Conservation (phyloP, 1,140 invertebrate genomes). For the Meteorus sp. region DNA sequence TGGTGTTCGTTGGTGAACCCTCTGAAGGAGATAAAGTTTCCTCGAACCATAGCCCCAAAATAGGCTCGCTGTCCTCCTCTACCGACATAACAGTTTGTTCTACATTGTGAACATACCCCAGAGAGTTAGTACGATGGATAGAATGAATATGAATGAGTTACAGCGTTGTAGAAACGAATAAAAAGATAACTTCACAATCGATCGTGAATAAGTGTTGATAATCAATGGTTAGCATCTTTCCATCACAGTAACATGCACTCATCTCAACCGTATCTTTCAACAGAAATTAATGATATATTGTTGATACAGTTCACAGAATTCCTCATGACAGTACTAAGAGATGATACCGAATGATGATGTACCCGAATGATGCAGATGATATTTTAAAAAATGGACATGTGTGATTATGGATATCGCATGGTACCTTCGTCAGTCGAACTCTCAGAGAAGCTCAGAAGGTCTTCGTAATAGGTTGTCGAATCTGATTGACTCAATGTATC, state of each 20-base stretch:
- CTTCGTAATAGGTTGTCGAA: constrained; percentile 91
- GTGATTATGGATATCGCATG: background rate
- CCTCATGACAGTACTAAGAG: too few relatives aligned
- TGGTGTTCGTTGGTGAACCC: constrained; percentile 50
- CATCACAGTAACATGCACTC: too few relatives aligned
- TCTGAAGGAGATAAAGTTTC: constrained; percentile 84
- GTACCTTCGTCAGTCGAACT: constrained; percentile 84
- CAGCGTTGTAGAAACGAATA: constrained; percentile 29
- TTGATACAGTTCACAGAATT: too few relatives aligned
- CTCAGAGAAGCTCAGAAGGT: constrained; percentile 87
- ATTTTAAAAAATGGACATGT: too few relatives aligned
- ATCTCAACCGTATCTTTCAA: too few relatives aligned
- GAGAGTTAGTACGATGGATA: constrained; percentile 44
- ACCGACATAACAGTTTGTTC: constrained; percentile 56
- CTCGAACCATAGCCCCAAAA: constrained; percentile 91
- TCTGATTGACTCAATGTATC: constrained; percentile 85
- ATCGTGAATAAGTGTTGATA: too few relatives aligned
- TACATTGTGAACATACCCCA: constrained; percentile 47
- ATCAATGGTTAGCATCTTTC: too few relatives aligned
- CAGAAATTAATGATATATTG: too few relatives aligned
- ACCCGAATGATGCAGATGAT: constrained; percentile 19
- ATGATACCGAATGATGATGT: constrained; percentile 13
- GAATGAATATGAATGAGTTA: constrained; percentile 35
- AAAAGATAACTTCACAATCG: background rate
- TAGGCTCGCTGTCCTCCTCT: constrained; percentile 85